Conservation (phyloP, 2,888 invertebrate species). For the Melieria picta region DNA sequence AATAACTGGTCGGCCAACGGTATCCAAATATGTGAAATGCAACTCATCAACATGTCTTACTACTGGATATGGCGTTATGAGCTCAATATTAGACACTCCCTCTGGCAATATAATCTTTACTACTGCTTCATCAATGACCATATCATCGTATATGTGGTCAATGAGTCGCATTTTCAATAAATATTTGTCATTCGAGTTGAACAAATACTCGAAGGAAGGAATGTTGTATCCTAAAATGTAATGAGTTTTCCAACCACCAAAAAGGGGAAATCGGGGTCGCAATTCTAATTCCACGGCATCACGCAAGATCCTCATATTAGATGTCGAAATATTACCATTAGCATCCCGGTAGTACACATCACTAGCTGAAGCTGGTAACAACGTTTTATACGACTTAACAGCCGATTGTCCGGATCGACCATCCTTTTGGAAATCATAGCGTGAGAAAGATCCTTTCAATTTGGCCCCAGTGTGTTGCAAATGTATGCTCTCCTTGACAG, state of each 20-base stretch:
- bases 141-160: conserved; percentile 97
- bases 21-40: conserved; percentile 95
- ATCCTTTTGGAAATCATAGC: conserved; percentile 97
- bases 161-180: conserved; percentile 92
- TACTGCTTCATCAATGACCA: conserved; percentile 89
- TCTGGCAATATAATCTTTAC: conserved; percentile 95
- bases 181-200: conserved; percentile 80
- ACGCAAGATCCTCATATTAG: conserved; percentile 85
- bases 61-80: conserved; percentile 84
- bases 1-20: conserved; percentile 90
- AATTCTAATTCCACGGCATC: conserved; percentile 96
- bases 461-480: conserved; percentile 92
- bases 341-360: conserved; percentile 97
- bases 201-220: conserved; percentile 96
- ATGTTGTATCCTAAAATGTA: conserved; percentile 97
- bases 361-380: conserved; percentile 86
- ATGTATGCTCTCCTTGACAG: conserved; percentile 94
- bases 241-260: conserved; percentile 99
- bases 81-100: conserved; percentile 83
- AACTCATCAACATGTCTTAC: conserved; percentile 78
- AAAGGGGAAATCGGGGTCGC: conserved; percentile 96
- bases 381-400: conserved; percentile 90
- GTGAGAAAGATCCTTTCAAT: conserved; percentile 93
- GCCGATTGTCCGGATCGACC: conserved; percentile 87
- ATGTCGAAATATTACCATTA: conserved; percentile 99